Evolutionary conservation across 1,140 invertebrate species (phyloP), one percentile per base, ranked within the genome.

Genomic region (Drosophila pseudoobscura): DNA sequence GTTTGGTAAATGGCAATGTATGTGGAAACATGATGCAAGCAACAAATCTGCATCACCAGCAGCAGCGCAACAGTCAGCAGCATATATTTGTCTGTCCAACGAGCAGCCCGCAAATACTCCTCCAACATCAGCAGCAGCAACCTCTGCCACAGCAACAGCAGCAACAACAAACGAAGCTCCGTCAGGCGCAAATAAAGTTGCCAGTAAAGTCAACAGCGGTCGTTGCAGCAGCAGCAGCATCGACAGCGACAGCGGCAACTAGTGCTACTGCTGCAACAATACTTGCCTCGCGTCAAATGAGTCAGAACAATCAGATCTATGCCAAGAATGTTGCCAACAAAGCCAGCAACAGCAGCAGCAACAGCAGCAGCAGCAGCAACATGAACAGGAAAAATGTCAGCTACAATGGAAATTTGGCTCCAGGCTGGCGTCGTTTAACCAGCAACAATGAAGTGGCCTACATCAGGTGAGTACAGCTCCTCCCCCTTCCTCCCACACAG

Each of bases 401-500:
- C 62, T 80, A 75, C 59, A 84, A 75, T 72, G 89, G 90, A 71
- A 91, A 91, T 85, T 82, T 91, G 70, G 88, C 91, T 75, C 88
- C 90, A 20, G 91, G 91, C 66, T 92, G 91, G 91, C 90, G 89
- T 62, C 76, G 91, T 17, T 66, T 90, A 51, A 77, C 87, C 57
- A 76, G 69, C 63, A 90, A 91, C 71, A 87, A 91, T 59, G 91
- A 92, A 78, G 80, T 92, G 70, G 78, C 90, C 74, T 92, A 92
- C 65, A 89, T 92, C 75, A 92, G 91, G 91, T 92, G 75, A 91
- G 88, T 45, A 17, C 20, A 41, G 43, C 45, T 26, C 44, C 7
- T 29, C 43, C 45, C 35, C 44, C 7, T 29, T 26, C 24, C 24
- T 26, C 24, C 31, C 13, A 31, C 31, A 31, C 31, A 31, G 31